phyloP scores from a whole-genome alignment of 2,113 vertebrate species.

The Motacilla alba region DNA sequence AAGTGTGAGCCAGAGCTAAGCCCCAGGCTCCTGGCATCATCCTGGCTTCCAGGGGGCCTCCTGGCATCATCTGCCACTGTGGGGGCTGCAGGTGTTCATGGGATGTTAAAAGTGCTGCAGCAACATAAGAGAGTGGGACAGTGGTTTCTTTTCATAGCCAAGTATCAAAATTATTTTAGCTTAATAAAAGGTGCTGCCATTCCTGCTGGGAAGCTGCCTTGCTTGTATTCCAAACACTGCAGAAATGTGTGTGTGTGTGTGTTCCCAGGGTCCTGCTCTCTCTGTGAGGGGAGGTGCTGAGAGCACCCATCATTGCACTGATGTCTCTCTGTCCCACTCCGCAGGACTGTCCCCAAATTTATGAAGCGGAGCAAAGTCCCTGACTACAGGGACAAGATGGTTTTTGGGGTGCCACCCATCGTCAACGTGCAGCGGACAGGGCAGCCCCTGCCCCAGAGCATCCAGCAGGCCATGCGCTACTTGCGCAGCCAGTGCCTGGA shows the following conservation, averaged over 20 bases:
- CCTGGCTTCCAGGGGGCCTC: neutral
- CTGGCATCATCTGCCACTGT: neutral
- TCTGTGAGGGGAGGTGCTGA: neutral
- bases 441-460: constrained; percentile 86
- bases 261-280: neutral
- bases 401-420: constrained; percentile 83
- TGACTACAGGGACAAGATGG: constrained; percentile 79
- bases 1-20: neutral
- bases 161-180: neutral
- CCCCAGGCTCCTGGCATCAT: neutral
- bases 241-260: rapidly evolving
- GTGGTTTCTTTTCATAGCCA: neutral
- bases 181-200: neutral
- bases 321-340: neutral
- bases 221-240: neutral
- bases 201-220: neutral
- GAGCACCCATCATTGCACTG: rapidly evolving
- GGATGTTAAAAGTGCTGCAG: neutral
- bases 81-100: neutral
- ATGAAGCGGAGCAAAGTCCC: constrained; percentile 86
- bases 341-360: constrained; percentile 86
- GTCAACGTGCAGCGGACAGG: constrained; percentile 81
- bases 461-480: constrained; percentile 89
- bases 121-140: rapidly evolving
- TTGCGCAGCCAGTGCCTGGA: constrained; percentile 83